Evolutionary conservation across 1,140 invertebrate genomes (phyloP).

Genomic region (Berghia stephanieae): DNA sequence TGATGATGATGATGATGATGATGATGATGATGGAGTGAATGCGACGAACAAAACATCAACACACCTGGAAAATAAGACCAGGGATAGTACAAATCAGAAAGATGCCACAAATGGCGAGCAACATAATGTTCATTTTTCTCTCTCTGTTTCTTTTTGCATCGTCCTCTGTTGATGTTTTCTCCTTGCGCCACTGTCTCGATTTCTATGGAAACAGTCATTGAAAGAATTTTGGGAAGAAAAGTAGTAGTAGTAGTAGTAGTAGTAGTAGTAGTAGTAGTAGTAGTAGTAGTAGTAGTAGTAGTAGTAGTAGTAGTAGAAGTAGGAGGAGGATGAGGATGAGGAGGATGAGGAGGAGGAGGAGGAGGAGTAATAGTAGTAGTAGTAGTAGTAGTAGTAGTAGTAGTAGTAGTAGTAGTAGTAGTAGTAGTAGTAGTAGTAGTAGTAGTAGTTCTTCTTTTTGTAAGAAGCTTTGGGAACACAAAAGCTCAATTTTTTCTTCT

Average conservation of each 20-base stretch:
- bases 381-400: background rate
- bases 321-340: no score
- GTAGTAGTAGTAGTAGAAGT: constrained; percentile 5
- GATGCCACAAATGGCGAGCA: background rate
- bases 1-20: background rate
- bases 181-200: background rate
- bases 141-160: background rate
- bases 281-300: background rate
- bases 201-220: background rate
- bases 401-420: background rate
- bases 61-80: background rate
- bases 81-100: background rate
- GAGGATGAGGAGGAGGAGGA: no score
- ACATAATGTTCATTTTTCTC: background rate
- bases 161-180: background rate
- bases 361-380: no score
- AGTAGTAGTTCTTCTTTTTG: background rate
- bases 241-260: constrained; percentile 11
- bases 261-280: background rate
- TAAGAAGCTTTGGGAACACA: no score
- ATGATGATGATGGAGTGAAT: background rate
- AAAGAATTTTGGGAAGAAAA: background rate
- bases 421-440: background rate
- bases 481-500: no score
- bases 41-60: background rate